Conservation (phyloP, 64 coral and sea anemone species). For the Acropora yongei region DNA sequence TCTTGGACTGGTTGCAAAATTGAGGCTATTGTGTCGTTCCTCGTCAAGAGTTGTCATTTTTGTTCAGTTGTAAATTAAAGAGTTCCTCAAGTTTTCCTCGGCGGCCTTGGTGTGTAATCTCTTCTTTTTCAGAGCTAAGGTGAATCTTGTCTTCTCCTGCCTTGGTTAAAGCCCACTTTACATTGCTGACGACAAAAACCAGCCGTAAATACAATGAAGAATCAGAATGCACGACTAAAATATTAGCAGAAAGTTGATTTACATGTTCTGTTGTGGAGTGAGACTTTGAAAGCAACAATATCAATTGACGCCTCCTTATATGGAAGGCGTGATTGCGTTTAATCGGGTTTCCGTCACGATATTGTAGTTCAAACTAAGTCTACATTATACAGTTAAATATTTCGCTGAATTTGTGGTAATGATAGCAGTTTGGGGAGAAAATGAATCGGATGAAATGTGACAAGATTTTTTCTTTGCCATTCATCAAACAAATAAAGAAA, state of each 20-base stretch:
- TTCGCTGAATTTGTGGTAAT: not conserved
- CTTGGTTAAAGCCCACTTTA: conserved; percentile 6
- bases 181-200: conserved; percentile 33
- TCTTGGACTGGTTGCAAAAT: not conserved
- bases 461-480: not conserved
- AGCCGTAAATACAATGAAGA: conserved; percentile 38
- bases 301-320: conserved; percentile 56
- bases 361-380: conserved; percentile 16
- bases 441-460: not conserved
- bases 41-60: not conserved
- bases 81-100: no score
- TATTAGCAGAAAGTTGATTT: conserved; percentile 37
- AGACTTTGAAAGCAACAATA: conserved; percentile 43
- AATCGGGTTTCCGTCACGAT: conserved; percentile 45
- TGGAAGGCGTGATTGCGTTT: conserved; percentile 2
- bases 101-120: not conserved
- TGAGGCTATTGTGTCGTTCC: not conserved
- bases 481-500: no score
- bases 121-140: not conserved
- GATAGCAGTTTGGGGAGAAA: not conserved
- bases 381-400: not conserved
- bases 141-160: not conserved
- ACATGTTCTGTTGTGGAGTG: not conserved
- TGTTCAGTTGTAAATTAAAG: not conserved
- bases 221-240: conserved; percentile 18